Evolutionary conservation across 2,797 vertebrate species (phyloP), one percentile per base, ranked within the genome.

Genomic region (Diplodus sargus): DNA sequence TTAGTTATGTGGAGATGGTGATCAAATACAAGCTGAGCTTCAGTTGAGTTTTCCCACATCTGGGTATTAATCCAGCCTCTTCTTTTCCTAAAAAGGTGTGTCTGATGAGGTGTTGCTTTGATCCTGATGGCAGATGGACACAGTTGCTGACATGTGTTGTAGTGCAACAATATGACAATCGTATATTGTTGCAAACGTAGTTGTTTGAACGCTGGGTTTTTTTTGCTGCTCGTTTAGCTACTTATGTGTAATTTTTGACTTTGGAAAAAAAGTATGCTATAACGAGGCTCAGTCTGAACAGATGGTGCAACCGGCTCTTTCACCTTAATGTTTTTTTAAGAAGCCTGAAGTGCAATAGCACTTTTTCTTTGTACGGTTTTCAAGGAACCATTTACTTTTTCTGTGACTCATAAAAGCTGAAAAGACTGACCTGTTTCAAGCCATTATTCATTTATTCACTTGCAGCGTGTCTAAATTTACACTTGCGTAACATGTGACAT

Each of bases 401-500:
- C 47, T 48, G 51, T 57, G 72, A 75, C 45, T 56, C 28, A 30
- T 34, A 16, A 28, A 66, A 61, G 30, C 54, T 68, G 30, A 15
- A 68, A 68, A 42, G 25, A 39, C n/a, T 45, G 42, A 59, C 4
- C 30, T 16, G 63, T 39, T 76, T 28, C 13, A 58, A 51, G 51
- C 17, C 34, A 64, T 72, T 45, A 70, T 65, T 75, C 51, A 23
- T 5, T 59, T 49, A 51, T 76, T 75, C 59, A 48, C 49, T 23
- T 65, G 22, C 18, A 57, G 14, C 34, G 25, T 9, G 30, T 64
- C 57, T 60, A 53, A 57, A 65, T 66, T 62, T 43, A 39, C n/a
- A 72, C 53, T 30, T 2, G 49, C 66, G 58, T 49, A 16, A 68
- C 48, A n/a, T 52, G 51, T 70, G 61, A 74, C 25, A 63, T 78